These are phyloP conservation scores for Hemibagrus wyckioides DNA, from an alignment of 2,113 vertebrate genomes.

Conservation along the genomic window DNA sequence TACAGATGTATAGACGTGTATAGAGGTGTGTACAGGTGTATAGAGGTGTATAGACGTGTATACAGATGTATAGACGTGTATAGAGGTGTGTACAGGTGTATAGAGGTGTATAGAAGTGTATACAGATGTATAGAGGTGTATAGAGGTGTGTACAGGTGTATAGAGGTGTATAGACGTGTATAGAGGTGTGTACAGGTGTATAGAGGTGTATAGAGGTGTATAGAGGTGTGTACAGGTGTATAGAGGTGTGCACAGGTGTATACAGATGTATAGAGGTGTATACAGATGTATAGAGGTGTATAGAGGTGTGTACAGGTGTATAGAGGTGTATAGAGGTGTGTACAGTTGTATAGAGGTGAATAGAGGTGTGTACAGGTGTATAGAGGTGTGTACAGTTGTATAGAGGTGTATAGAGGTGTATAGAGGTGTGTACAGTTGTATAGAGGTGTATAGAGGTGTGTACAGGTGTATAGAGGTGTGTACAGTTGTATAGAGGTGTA, in stretches of 20 bases:
- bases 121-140: too few species aligned
- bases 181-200: too few species aligned
- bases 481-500: too few species aligned
- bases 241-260: neutral
- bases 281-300: neutral
- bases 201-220: neutral
- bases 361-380: neutral
- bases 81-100: too few species aligned
- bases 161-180: too few species aligned
- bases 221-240: neutral
- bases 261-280: neutral
- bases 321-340: neutral
- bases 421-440: neutral
- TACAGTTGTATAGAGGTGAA: neutral
- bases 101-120: too few species aligned
- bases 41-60: too few species aligned
- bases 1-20: neutral
- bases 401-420: too few species aligned
- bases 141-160: too few species aligned
- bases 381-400: neutral
- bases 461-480: too few species aligned
- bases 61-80: too few species aligned
- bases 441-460: too few species aligned
- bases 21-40: neutral
- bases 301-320: neutral